phyloP scores from a whole-genome alignment of 2,888 invertebrate species.

The Scaptomyza cyrtandrae region DNA sequence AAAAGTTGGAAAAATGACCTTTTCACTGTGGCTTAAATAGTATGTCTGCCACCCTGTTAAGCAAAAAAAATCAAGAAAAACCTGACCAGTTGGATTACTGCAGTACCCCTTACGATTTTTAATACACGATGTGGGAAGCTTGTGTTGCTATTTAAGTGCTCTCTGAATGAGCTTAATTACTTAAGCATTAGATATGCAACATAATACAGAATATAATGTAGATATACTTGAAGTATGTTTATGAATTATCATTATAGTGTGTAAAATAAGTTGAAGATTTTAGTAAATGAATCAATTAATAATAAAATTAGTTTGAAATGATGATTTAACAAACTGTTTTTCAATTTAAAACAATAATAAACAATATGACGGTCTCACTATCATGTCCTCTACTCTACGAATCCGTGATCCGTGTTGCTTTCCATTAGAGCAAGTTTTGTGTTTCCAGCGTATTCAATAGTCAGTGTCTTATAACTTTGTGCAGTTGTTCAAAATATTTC shows the following conservation, averaged over 20 bases:
- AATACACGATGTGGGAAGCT: conserved; percentile 22
- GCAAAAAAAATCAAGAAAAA: conserved; percentile 2
- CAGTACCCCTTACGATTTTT: conserved; percentile 27
- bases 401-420: too few species aligned
- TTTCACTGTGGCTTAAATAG: conserved; percentile 72
- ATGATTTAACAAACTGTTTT: too few species aligned
- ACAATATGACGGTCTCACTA: too few species aligned
- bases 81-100: conserved; percentile 31
- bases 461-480: neutral
- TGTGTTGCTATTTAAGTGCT: conserved; percentile 8
- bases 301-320: too few species aligned
- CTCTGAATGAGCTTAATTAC: neutral
- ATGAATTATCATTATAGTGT: too few species aligned
- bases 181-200: conserved; percentile 1
- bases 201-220: neutral
- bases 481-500: conserved; percentile 57
- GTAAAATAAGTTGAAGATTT: too few species aligned
- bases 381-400: too few species aligned
- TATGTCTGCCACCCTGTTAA: conserved; percentile 62
- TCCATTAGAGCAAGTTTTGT: too few species aligned
- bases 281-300: too few species aligned
- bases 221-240: too few species aligned
- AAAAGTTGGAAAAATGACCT: conserved; percentile 79
- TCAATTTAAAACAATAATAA: too few species aligned
- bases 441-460: conserved; percentile 19